phyloP scores from a whole-genome alignment of 2,797 vertebrate genomes.

The Petrocephalus schoutedeni region DNA sequence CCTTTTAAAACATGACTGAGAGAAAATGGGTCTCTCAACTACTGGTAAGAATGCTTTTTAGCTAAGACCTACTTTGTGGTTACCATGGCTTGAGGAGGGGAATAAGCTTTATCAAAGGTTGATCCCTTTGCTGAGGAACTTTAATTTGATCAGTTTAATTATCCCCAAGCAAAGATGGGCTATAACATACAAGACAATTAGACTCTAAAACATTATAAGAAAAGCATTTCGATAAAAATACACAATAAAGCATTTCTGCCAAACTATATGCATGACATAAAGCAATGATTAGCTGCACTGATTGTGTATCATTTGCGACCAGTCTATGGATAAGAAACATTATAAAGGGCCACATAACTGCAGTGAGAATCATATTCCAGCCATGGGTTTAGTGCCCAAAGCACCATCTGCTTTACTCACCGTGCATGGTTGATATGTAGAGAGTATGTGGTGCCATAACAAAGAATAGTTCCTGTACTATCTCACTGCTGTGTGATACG shows the following conservation, averaged over 20 bases:
- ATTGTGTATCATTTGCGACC: background rate
- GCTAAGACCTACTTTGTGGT: background rate
- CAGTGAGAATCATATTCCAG: background rate
- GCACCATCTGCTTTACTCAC: background rate
- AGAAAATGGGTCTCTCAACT: background rate
- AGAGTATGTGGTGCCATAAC: background rate
- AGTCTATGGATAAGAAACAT: background rate
- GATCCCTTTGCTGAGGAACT: background rate
- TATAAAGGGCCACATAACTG: background rate
- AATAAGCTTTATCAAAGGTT: background rate
- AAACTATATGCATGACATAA: background rate
- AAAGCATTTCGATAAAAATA: background rate
- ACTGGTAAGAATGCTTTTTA: background rate
- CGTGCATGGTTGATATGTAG: background rate
- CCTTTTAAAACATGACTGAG: background rate
- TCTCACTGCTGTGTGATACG: background rate
- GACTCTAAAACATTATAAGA: background rate
- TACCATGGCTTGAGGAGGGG: background rate
- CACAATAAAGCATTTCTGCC: background rate
- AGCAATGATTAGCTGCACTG: background rate
- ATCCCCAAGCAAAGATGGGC: background rate
- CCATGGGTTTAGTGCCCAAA: background rate
- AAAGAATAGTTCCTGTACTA: background rate
- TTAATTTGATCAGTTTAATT: slow-evolving; percentile 1
- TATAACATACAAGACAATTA: background rate